Evolutionary conservation across 1,140 invertebrate species (phyloP).

Genomic region (Neotoxoptera formosana): DNA sequence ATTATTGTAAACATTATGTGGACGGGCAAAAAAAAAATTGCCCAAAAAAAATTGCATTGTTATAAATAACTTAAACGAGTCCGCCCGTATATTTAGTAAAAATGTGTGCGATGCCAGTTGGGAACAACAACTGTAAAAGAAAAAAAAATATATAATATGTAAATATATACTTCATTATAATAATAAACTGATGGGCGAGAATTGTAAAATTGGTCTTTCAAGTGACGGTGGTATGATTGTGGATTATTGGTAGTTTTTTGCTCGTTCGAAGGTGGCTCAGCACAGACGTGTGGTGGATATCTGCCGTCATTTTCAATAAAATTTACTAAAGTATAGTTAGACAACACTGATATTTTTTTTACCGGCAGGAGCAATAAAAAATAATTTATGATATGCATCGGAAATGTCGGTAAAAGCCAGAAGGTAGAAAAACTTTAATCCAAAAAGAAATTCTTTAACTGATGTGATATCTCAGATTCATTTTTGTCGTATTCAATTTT

Average conservation of each 20-base stretch:
- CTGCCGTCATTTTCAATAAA: too few relatives aligned
- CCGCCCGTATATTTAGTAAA: too few relatives aligned
- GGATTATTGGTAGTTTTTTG: not conserved
- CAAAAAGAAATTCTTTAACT: not conserved
- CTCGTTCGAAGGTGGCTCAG: too few relatives aligned
- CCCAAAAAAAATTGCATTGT: not conserved
- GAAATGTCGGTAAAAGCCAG: too few relatives aligned
- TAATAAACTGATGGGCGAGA: too few relatives aligned
- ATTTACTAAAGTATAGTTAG: not conserved
- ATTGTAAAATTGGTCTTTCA: not conserved
- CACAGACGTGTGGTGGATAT: too few relatives aligned
- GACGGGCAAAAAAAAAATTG: not conserved
- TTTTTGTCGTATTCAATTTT: not conserved
- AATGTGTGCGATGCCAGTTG: constrained; percentile 11
- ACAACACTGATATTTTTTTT: too few relatives aligned
- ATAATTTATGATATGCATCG: too few relatives aligned
- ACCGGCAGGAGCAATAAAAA: too few relatives aligned
- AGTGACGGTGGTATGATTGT: too few relatives aligned
- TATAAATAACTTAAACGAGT: not conserved
- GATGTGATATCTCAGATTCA: not conserved
- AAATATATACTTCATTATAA: not conserved
- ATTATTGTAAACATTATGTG: not conserved
- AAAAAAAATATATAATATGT: not conserved
- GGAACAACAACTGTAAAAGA: not conserved
- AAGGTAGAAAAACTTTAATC: too few relatives aligned